These are phyloP conservation scores for Pogonus chalceus DNA, from an alignment of 1,140 invertebrate genomes.

Conservation along the genomic window DNA sequence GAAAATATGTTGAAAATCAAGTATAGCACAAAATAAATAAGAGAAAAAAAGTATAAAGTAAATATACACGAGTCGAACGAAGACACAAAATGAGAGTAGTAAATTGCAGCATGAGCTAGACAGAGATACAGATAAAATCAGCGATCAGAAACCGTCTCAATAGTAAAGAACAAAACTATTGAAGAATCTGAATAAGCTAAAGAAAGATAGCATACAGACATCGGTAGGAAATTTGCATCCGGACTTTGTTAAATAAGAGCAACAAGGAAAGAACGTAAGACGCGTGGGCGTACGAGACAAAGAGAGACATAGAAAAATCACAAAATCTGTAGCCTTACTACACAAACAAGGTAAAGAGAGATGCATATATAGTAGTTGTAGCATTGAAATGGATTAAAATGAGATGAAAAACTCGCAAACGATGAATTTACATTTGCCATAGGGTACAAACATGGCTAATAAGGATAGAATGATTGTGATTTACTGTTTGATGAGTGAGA, in stretches of 20 bases:
- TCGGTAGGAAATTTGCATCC: not conserved
- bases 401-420: too few species aligned
- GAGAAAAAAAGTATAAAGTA: not conserved
- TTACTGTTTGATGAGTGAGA: not conserved
- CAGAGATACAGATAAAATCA: not conserved
- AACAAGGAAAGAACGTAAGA: not conserved
- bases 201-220: not conserved
- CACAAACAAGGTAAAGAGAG: not conserved
- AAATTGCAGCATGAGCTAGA: not conserved
- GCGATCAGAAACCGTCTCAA: not conserved
- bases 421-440: not conserved
- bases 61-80: not conserved
- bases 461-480: not conserved
- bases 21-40: not conserved
- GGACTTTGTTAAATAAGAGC: not conserved
- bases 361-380: not conserved
- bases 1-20: too few species aligned
- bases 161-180: not conserved
- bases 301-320: not conserved
- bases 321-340: not conserved
- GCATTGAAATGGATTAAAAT: not conserved
- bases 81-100: not conserved
- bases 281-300: not conserved
- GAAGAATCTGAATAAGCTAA: not conserved
- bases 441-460: not conserved